Percentiles rank a stretch among this genome's conserved stretches.
Conservation (phyloP, 2,888 invertebrate genomes). For the Ectropis crepuscularia region DNA sequence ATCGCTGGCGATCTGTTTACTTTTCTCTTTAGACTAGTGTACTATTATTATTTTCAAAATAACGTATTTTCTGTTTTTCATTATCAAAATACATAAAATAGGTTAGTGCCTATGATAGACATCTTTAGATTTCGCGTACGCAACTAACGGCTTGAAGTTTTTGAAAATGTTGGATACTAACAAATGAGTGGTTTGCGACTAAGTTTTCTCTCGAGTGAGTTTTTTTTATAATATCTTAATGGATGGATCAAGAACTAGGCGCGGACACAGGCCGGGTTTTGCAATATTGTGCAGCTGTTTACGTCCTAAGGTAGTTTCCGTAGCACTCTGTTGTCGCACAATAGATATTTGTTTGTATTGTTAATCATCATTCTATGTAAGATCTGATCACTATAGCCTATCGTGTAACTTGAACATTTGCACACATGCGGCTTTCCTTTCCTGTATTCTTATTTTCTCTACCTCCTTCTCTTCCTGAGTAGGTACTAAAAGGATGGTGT, state of each 20-base stretch:
- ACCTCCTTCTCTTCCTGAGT: slow-evolving; percentile 29
- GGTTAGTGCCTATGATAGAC: slow-evolving; percentile 49
- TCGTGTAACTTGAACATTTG: slow-evolving; percentile 21
- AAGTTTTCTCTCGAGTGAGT: slow-evolving; percentile 70
- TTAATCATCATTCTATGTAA: slow-evolving; percentile 29
- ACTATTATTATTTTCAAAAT: slow-evolving; percentile 66
- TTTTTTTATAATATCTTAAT: slow-evolving; percentile 50
- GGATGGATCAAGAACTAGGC: slow-evolving; percentile 50
- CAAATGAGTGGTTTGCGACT: slow-evolving; percentile 74
- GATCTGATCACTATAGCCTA: slow-evolving; percentile 43
- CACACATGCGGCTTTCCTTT: slow-evolving; percentile 37
- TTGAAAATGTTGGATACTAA: slow-evolving; percentile 76
- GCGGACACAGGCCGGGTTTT: slow-evolving; percentile 74
- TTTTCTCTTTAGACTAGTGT: slow-evolving; percentile 79
- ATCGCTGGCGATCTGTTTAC: slow-evolving; percentile 82
- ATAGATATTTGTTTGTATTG: slow-evolving; percentile 51
- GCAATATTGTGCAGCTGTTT: slow-evolving; percentile 66
- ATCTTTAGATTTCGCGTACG: slow-evolving; percentile 71
- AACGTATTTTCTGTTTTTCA: slow-evolving; percentile 66
- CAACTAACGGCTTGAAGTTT: slow-evolving; percentile 81
- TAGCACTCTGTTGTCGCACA: slow-evolving; percentile 66
- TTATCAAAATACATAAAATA: slow-evolving; percentile 48
- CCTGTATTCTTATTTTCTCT: slow-evolving; percentile 41
- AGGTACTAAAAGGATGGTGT: slow-evolving; percentile 49
- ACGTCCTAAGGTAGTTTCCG: slow-evolving; percentile 56